These are phyloP conservation scores for Hippocampus barbouri DNA, from an alignment of 2,113 vertebrate species.

Conservation along the genomic window DNA sequence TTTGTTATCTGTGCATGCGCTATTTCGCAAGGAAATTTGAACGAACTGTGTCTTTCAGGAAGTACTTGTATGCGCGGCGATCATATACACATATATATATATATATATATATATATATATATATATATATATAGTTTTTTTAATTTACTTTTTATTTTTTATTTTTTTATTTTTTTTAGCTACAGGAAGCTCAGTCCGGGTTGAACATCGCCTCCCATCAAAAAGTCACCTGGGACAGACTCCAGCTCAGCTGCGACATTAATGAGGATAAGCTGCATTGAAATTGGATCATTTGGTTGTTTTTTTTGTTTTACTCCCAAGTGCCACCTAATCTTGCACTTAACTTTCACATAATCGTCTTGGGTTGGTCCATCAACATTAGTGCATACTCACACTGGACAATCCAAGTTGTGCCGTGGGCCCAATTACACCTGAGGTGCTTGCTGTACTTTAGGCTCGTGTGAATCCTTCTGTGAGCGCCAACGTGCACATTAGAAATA, in stretches of 20 bases:
- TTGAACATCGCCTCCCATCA: not conserved
- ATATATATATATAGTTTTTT: no score
- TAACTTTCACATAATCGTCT: not conserved
- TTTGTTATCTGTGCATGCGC: no score
- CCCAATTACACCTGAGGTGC: not conserved
- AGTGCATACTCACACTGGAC: not conserved
- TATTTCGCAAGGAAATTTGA: no score
- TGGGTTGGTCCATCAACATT: not conserved
- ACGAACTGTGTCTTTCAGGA: no score
- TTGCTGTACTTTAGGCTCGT: not conserved
- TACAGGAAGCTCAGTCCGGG: not conserved
- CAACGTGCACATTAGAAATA: not conserved
- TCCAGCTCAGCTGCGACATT: not conserved
- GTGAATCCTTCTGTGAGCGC: not conserved
- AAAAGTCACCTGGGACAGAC: no score
- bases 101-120: no score
- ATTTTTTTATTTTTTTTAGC: no score
- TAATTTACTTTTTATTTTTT: no score
- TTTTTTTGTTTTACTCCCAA: not conserved
- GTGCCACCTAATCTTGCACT: not conserved
- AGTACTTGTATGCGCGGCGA: no score
- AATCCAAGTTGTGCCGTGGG: not conserved
- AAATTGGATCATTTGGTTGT: not conserved
- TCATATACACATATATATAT: no score
- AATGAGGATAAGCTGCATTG: not conserved